Evolutionary conservation across 1,140 invertebrate species (phyloP), one percentile per base, ranked within the genome.

Genomic region (Uloborus diversus): DNA sequence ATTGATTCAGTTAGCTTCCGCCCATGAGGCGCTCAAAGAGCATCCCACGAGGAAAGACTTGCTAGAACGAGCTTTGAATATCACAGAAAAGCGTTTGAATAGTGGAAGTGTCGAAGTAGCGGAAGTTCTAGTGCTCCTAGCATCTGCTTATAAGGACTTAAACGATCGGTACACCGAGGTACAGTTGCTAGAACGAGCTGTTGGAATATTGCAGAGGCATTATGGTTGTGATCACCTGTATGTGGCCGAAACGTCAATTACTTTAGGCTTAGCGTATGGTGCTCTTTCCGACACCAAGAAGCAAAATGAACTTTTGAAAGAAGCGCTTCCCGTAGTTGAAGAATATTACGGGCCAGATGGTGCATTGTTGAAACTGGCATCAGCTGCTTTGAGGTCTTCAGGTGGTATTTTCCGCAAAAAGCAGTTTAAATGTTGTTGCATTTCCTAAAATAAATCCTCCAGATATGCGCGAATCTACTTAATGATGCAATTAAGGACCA

Each of bases 181-280:
- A 14, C 42, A 78, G 28, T 23, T 78, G 0, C 49, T 78, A 11
- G 61, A 78, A 30, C 35, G 28, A 20, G 73, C 73, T 11, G n/a
- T 78, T 4, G 20, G 0, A 17, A 30, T 78, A 4, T 32, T 78
- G 1, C n/a, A 65, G 23, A 37, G 23, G 25, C n/a, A 53, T 53
- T 78, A 78, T 20, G 47, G 73, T 4, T 9, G 30, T 11, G 17
- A 66, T n/a, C 73, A 78, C 11, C 65, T 78, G 23, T 49, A 65
- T 23, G 62, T 66, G 11, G 61, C 30, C n/a, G 73, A 78, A 30
- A 42, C 59, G 0, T 32, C 49, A 28, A 33, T 56, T 1, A 33
- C 20, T 25, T 30, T 78, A 57, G 73, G 73, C 0, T 66, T 78
- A 25, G 73, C 73, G 25, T 65, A 65, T 57, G 73, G 73, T 17